Base-by-base conservation (phyloP, 2,888 invertebrate genomes). In the Auanema sp. region DNA sequence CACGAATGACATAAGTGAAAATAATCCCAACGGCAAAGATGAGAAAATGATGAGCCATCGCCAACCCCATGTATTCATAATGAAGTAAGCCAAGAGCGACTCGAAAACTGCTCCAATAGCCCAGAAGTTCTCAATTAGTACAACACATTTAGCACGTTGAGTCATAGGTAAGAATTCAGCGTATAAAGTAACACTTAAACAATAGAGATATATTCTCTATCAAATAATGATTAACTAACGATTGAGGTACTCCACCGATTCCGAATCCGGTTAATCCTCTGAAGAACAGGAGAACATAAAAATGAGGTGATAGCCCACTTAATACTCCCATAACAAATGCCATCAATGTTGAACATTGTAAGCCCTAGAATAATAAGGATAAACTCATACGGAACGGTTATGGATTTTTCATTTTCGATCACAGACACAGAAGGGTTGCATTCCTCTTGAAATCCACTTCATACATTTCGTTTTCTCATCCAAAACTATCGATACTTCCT, bases 101-200 rank as follows among this genome's bases (percentile, higher is more conserved):
- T 94, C 94, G 83, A 94, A 89, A 84, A 93, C 93, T 11, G 94
- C 92, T 42, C 95, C 95, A 50, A 95, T 88, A 0, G 94, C 93
- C 95, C 94, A 95, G 87, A 95, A 95, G 87, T 92, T 92, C 91
- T 95, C 95, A 69, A 95, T 88, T 76, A 95, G 88, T 42, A 95
- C 92, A 54, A 96, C 93, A 87, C 94, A 95, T 86, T 92, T 93
- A 33, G 93, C 93, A 81, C 95, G 88, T 84, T 93, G 92, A 81
- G 92, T 92, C 42, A 92, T 91, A 11, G 95, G 95, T 65, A 96
- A 87, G 87, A 94, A 95, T 85, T 96, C 95, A 40, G 95, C 93
- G 87, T 95, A 95, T 72, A 96, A 86, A 40, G 94, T 95, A 1
- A 95, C 94, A 60, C 93, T 93, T 88, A 50, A 86, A 85, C 69